These are phyloP conservation scores for Alouatta palliata DNA, from an alignment of 2,113 vertebrate species.

Conservation along the genomic window DNA sequence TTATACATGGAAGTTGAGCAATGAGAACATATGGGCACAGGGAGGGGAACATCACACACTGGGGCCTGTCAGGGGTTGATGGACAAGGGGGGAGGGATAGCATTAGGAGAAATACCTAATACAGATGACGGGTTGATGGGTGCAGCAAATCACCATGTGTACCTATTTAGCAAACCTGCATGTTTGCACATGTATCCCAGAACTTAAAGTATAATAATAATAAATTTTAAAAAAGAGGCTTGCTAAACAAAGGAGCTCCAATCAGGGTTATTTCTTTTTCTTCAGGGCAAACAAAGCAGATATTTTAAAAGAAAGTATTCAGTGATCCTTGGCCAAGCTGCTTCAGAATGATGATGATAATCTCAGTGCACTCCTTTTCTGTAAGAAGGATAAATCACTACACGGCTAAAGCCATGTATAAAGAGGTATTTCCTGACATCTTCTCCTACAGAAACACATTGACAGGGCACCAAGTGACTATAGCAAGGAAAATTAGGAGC, in stretches of 20 bases:
- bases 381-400: neutral
- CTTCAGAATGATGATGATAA: neutral
- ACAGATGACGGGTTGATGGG: no score
- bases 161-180: no score
- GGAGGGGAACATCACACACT: no score
- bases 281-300: constrained; percentile 37
- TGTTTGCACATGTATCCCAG: no score
- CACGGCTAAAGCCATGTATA: neutral
- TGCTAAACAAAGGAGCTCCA: constrained; percentile 22
- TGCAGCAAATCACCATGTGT: no score
- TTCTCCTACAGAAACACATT: neutral
- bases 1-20: no score
- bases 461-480: neutral
- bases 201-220: no score
- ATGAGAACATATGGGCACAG: no score
- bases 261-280: neutral
- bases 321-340: neutral
- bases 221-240: neutral
- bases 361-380: neutral
- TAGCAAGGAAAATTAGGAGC: neutral
- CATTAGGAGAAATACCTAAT: no score
- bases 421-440: neutral
- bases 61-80: no score
- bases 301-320: constrained; percentile 33
- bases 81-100: no score